phyloP scores from a whole-genome alignment of 2,797 vertebrate genomes.

The Neoniphon sammara region DNA sequence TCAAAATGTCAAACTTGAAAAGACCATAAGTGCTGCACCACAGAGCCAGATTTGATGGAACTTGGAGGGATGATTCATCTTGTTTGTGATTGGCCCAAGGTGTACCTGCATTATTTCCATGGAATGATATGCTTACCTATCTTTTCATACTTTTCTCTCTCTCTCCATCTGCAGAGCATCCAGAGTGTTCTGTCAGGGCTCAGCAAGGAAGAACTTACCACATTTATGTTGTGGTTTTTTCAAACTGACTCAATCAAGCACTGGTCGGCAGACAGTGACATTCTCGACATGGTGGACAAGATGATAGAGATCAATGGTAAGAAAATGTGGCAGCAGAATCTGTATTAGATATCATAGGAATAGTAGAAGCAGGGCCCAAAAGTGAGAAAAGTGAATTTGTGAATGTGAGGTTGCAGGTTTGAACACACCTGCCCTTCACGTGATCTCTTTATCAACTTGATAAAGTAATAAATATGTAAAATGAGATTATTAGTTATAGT shows the following conservation, averaged over 20 bases:
- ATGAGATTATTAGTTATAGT: no score
- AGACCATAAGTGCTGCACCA: no score
- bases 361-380: neutral
- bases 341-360: no score
- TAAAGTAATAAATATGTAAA: no score
- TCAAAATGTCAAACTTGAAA: no score
- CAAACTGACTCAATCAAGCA: neutral
- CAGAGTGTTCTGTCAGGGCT: constrained; percentile 46
- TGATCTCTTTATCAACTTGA: no score
- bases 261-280: constrained; percentile 60
- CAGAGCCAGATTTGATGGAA: no score
- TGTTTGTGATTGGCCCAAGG: no score
- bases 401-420: neutral
- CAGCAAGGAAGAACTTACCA: constrained; percentile 28
- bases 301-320: constrained; percentile 72
- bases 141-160: neutral
- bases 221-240: constrained; percentile 61
- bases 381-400: neutral
- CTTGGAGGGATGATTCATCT: no score
- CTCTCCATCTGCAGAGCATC: constrained; percentile 64
- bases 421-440: no score
- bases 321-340: constrained; percentile 2
- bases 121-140: neutral
- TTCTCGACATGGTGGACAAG: constrained; percentile 78
- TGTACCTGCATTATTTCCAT: neutral